Evolutionary conservation across 2,113 vertebrate genomes (phyloP), one percentile per base, ranked within the genome.

Genomic region (Athene noctua): DNA sequence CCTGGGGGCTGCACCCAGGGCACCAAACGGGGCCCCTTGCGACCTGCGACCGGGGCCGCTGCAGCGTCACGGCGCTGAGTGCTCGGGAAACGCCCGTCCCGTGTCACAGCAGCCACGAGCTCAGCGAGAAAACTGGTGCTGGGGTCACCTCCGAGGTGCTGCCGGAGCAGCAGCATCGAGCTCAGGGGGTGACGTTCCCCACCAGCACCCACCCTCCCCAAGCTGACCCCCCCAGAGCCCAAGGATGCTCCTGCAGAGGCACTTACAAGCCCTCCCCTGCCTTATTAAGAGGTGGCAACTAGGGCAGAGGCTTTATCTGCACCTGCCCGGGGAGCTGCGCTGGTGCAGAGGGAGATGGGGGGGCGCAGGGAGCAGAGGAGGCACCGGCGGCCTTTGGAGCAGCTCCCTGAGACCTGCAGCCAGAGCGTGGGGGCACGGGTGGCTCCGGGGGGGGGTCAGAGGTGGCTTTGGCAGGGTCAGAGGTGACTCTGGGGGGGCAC

Each of bases 361-460:
- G 15, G 3, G 6, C 12, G 18, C n/a, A 19, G 6, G n/a, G n/a
- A 14, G n/a, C 1, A 6, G 23, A 25, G 5, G 2, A 36, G 36
- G 75, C 4, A 9, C 47, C 2, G 0, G 47, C 47, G 20, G 62
- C 51, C 40, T 36, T 67, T 9, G 26, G 32, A 18, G 63, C 52
- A 57, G 27, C 40, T 47, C 21, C 42, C 34, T 11, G 25, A 6
- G 15, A 13, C 25, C 30, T 21, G 49, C 36, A 19, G 74, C 30
- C n/a, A 25, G 38, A 44, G 10, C 0, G 2, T 20, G 40, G 38
- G 40, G 25, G 12, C 54, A 40, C 30, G 14, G 42, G 55, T 27
- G 30, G 38, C 30, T 19, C 71, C 0, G n/a, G n/a, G 6, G 42
- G 29, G 32, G 72, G 44, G 38, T 42, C 42, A 42, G 42, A 42